Evolutionary conservation across 1,140 invertebrate species (phyloP).

Genomic region (Kradibia gibbosae): DNA sequence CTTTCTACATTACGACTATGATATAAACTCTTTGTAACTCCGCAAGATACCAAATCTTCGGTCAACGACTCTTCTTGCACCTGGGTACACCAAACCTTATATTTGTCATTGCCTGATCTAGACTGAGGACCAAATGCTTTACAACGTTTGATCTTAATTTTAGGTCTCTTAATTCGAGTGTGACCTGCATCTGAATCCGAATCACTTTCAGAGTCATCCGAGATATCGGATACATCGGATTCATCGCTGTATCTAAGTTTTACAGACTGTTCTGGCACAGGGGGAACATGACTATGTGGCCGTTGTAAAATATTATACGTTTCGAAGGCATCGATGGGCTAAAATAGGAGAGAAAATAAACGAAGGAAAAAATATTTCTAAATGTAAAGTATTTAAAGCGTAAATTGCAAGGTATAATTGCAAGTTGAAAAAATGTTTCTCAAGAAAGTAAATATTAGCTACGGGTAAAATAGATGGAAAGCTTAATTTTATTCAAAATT

Average conservation of each 20-base stretch:
- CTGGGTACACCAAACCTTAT: conserved; percentile 77
- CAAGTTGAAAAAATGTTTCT: too few relatives aligned
- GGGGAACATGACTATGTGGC: conserved; percentile 55
- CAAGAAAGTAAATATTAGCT: too few relatives aligned
- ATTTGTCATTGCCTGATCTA: conserved; percentile 70
- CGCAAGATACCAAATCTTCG: conserved; percentile 76
- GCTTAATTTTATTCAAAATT: too few relatives aligned
- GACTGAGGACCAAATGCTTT: conserved; percentile 57
- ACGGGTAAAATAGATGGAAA: too few relatives aligned
- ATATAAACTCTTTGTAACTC: conserved; percentile 73
- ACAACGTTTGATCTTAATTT: conserved; percentile 66
- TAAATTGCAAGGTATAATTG: too few relatives aligned
- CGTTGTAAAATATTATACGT: conserved; percentile 67
- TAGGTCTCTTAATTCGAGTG: conserved; percentile 62
- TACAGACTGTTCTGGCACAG: conserved; percentile 52
- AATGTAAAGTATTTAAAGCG: neutral
- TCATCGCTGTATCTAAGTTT: conserved; percentile 69
- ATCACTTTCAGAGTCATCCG: conserved; percentile 71
- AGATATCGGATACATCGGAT: conserved; percentile 66
- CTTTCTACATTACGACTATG: conserved; percentile 76
- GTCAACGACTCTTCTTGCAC: conserved; percentile 77
- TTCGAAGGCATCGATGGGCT: conserved; percentile 64
- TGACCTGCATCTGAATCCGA: conserved; percentile 66
- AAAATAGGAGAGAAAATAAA: conserved; percentile 40
- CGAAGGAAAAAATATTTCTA: neutral